Base-by-base conservation (phyloP, 2,113 vertebrate genomes). In the Carassius carassius region DNA sequence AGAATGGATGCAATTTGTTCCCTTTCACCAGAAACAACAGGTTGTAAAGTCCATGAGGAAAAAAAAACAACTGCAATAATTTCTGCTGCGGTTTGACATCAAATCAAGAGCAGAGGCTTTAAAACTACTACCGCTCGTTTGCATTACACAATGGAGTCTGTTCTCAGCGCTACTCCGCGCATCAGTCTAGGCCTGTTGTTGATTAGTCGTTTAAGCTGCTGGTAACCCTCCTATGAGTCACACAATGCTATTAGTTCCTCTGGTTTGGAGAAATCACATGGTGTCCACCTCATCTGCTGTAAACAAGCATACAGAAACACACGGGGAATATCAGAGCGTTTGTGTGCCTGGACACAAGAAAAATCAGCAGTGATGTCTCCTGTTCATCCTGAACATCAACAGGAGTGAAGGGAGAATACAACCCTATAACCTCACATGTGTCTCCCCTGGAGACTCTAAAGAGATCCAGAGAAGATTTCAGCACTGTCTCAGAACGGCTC, bases 201-300 rank as follows among this genome's bases (percentile, higher is more conserved):
- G 25, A 82, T 83, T 83, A 73, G 65, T 56, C 0, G 32, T 47
- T 29, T 70, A 74, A 72, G 49, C 56, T 79, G 25, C 44, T 74
- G 65, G 76, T 85, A 82, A 83, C 14, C 17, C 23, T 82, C 29
- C 21, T 47, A 6, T 82, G 83, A 75, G 84, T 54, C 32, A 84
- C 47, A 12, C 37, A 2, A 41, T 10, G 29, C 58, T 51, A 62
- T 81, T 84, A 86, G 47, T 82, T 83, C 70, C 65, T 78, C 56
- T 60, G 51, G 44, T 23, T 78, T 54, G 62, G 79, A 82, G 85
- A 86, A 82, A 86, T 86, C 85, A 86, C 79, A 62, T 82, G 73
- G 4, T 63, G n/a, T 49, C 17, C 80, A 16, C 17, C 78, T 86
- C 56, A 35, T 67, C 41, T 51, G 56, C 12, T n/a, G 14, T n/a